Evolutionary conservation across 2,113 vertebrate species (phyloP), one percentile per base, ranked within the genome.

Genomic region (Solenodon paradoxus): DNA sequence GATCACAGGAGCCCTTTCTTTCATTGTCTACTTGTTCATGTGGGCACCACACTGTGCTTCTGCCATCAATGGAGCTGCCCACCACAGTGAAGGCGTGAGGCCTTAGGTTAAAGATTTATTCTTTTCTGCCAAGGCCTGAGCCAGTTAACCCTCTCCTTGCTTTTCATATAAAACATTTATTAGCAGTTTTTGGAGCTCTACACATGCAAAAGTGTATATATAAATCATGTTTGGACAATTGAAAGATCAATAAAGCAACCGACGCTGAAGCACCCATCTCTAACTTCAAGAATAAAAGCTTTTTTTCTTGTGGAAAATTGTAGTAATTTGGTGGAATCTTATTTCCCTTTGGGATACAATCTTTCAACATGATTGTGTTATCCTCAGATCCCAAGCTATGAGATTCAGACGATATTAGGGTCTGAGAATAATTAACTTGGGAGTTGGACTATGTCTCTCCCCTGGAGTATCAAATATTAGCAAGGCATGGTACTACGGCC

Each of bases 1-100:
- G 97, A 97, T 97, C 97, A 97, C 95, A 97, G 93, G 91, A 45
- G 83, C 79, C 74, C 94, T 97, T 96, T 96, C 96, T 97, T 96
- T 96, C 97, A 94, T 95, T 97, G 97, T 97, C 93, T 97, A 57
- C 94, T 93, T 97, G 97, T 93, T 96, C 90, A 79, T 83, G 78
- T 79, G 82, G 94, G 93, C 86, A 15, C 82, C 97, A 96, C 91
- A 86, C 97, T 94, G 97, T 9, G 97, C 86, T 49, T 74, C 95
- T 68, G 86, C 97, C 86, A 51, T 95, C 71, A 0, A 35, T 30
- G 3, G 91, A 95, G 91, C 91, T 96, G 92, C 97, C 95, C 91
- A 91, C 96, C 92, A 38, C 89, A 30, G 96, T 20, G 94, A 92
- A 95, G 96, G 92, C 87, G 2, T 40, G 63, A 91, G 87, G 93